Conservation (phyloP, 1,140 invertebrate genomes). For the Atta colombica region DNA sequence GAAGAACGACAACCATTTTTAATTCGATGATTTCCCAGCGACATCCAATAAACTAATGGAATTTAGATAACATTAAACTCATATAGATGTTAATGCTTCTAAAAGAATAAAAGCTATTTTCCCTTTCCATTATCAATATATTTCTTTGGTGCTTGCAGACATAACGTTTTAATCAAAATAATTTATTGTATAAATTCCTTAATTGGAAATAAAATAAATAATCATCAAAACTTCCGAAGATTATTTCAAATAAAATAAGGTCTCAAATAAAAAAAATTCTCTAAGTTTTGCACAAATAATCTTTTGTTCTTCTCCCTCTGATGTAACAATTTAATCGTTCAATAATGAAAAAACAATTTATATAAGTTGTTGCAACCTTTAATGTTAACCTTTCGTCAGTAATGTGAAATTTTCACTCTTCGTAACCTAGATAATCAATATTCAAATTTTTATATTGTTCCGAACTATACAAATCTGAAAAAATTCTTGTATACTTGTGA, state of each 20-base stretch:
- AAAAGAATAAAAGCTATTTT: neutral
- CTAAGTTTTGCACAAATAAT: slow-evolving; percentile 6
- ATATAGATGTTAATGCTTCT: neutral
- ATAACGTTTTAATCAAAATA: neutral
- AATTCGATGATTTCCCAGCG: neutral
- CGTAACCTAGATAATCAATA: too few relatives aligned
- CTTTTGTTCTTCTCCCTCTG: neutral
- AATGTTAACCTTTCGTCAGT: too few relatives aligned
- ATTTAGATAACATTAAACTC: neutral
- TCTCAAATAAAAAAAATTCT: neutral
- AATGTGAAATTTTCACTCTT: too few relatives aligned
- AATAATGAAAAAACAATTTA: neutral
- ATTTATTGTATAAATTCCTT: neutral
- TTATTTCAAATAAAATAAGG: neutral
- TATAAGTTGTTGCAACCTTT: neutral
- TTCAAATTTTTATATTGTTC: too few relatives aligned
- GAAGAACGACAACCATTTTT: slow-evolving; percentile 11
- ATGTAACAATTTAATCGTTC: neutral
- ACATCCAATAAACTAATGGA: neutral
- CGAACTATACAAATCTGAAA: too few relatives aligned
- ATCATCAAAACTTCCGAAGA: neutral
- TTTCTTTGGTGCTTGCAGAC: neutral
- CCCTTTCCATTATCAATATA: neutral
- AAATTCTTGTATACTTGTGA: too few relatives aligned
- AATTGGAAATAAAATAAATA: neutral